A percentile compares a stretch with the other conserved stretches of the same genome.
phyloP scores from a whole-genome alignment of 2,888 invertebrate species.

The Anodontia alba region DNA sequence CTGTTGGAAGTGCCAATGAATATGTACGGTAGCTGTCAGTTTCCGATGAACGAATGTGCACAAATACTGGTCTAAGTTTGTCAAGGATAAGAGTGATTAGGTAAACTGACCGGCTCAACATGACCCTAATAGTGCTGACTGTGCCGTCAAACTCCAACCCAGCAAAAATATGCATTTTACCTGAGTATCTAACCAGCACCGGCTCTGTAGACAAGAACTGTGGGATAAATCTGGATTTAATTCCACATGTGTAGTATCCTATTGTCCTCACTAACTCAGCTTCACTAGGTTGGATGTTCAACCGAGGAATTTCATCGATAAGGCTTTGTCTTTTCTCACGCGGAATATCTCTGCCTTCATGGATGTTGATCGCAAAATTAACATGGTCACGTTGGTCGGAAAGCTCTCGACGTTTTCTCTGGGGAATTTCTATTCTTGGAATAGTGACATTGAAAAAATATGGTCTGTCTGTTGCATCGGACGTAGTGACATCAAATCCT shows the following conservation, averaged over 20 bases:
- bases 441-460: slow-evolving; percentile 27
- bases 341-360: neutral
- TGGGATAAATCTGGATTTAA: slow-evolving; percentile 24
- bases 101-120: too few species aligned
- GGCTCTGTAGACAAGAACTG: slow-evolving; percentile 20
- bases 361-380: neutral
- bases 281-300: neutral
- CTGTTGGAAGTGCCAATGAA: too few species aligned
- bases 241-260: slow-evolving; percentile 42
- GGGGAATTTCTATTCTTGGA: neutral
- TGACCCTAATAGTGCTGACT: too few species aligned
- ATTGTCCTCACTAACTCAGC: slow-evolving; percentile 17
- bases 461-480: neutral
- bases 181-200: slow-evolving; percentile 42
- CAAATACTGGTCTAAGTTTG: too few species aligned
- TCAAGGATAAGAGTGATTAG: too few species aligned
- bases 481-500: neutral
- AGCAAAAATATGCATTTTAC: too few species aligned
- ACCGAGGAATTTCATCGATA: too few species aligned
- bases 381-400: neutral
- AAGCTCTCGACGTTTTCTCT: neutral
- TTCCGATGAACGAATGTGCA: too few species aligned
- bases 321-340: neutral
- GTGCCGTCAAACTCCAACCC: too few species aligned
- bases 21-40: too few species aligned